phyloP scores from a whole-genome alignment of 2,113 vertebrate genomes.

The Chaetodon auriga region DNA sequence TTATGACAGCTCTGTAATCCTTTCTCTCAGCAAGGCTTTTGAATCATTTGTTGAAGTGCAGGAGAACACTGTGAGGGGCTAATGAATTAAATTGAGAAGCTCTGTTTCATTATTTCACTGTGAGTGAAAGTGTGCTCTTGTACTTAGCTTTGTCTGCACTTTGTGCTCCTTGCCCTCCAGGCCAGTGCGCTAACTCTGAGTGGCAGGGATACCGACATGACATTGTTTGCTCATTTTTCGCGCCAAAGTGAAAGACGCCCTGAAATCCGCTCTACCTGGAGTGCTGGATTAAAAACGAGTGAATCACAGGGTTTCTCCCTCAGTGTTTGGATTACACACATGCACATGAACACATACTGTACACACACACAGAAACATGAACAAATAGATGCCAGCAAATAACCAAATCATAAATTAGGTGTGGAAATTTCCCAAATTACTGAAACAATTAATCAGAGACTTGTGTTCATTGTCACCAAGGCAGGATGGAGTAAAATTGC shows the following conservation, averaged over 20 bases:
- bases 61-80: slow-evolving; percentile 6
- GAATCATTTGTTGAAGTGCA: slow-evolving; percentile 33
- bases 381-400: neutral
- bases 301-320: slow-evolving; percentile 25
- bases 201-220: slow-evolving; percentile 20
- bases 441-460: neutral
- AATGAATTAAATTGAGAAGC: slow-evolving; percentile 39
- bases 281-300: slow-evolving; percentile 30
- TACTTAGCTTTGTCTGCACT: slow-evolving; percentile 26
- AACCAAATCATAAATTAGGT: neutral
- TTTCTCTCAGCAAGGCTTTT: slow-evolving; percentile 35
- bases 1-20: slow-evolving; percentile 49
- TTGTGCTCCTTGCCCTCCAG: slow-evolving; percentile 11
- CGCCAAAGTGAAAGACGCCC: neutral
- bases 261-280: slow-evolving; percentile 26
- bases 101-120: slow-evolving; percentile 21
- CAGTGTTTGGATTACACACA: slow-evolving; percentile 7
- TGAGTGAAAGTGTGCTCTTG: slow-evolving; percentile 21
- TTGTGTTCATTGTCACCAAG: neutral
- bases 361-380: neutral
- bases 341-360: too few relatives aligned
- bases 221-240: neutral
- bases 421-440: neutral
- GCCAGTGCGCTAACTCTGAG: slow-evolving; percentile 24
- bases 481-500: slow-evolving; percentile 13